phyloP scores from a whole-genome alignment of 92 coral and sea anemone species.

The Palythoa caribaeorum region DNA sequence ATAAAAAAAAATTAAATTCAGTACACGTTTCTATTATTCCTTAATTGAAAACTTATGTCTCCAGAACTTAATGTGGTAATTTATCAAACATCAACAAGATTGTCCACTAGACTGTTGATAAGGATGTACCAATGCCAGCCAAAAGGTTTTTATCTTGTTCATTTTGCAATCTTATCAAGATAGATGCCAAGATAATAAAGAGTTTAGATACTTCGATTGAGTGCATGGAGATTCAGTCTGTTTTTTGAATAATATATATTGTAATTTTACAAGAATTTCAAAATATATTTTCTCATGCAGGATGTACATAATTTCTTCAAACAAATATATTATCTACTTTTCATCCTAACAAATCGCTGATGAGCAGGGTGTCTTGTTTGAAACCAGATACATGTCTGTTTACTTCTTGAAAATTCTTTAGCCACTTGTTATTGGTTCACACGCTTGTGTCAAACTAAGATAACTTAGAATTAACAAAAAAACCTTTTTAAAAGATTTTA shows the following conservation, averaged over 20 bases:
- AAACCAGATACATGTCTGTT: constrained; percentile 10
- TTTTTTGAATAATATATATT: not conserved
- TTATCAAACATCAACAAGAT: constrained; percentile 10
- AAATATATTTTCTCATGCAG: not conserved
- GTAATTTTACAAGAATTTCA: not conserved
- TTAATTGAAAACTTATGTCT: constrained; percentile 17
- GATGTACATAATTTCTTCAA: not conserved
- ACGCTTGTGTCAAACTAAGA: too few species aligned
- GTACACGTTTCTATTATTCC: not conserved
- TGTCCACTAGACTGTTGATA: not conserved
- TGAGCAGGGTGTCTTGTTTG: not conserved
- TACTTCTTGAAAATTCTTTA: too few species aligned
- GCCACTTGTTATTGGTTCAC: too few species aligned
- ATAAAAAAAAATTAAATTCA: not conserved
- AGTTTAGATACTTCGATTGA: not conserved
- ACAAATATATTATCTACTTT: not conserved
- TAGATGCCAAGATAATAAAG: constrained; percentile 6
- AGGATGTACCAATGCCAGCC: not conserved
- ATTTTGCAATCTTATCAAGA: not conserved
- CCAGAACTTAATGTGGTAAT: not conserved
- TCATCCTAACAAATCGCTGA: not conserved
- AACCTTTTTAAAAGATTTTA: too few species aligned
- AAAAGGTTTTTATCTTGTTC: not conserved
- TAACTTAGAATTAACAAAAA: too few species aligned
- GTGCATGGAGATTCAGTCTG: not conserved